Evolutionary conservation across 2,888 invertebrate species (phyloP).

Genomic region (Stomorhina lunata): DNA sequence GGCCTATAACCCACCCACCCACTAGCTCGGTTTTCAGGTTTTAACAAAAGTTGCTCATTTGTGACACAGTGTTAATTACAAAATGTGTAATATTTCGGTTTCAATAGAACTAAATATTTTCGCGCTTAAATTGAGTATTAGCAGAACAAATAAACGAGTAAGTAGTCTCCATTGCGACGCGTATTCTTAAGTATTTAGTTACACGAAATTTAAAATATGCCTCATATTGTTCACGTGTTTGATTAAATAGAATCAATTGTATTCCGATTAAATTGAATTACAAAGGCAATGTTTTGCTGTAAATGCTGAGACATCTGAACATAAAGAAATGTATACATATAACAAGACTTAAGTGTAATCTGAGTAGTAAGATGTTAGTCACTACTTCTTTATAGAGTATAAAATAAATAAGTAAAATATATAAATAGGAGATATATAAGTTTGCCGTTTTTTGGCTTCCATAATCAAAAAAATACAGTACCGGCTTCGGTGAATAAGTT

Average conservation of each 20-base stretch:
- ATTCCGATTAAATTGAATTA: slow-evolving; percentile 53
- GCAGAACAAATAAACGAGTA: neutral
- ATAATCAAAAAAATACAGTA: slow-evolving; percentile 18
- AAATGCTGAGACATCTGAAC: neutral
- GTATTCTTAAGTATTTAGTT: neutral
- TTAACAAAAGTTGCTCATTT: no score
- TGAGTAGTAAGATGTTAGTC: neutral
- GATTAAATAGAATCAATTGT: slow-evolving; percentile 29
- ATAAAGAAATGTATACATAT: no score
- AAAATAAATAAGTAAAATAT: slow-evolving; percentile 29
- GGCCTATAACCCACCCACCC: no score
- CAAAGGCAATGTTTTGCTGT: slow-evolving; percentile 41
- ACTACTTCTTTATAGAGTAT: neutral
- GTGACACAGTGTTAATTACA: no score
- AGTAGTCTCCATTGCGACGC: no score
- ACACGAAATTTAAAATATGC: neutral
- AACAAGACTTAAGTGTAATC: neutral
- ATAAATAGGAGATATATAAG: neutral
- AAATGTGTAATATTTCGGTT: slow-evolving; percentile 31
- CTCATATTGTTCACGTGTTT: slow-evolving; percentile 31
- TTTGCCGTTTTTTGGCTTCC: neutral
- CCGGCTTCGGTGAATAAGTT: slow-evolving; percentile 4
- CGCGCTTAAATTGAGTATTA: neutral
- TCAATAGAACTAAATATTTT: slow-evolving; percentile 32
- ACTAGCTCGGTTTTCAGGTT: no score